These are phyloP conservation scores for Acridotheres tristis DNA, from an alignment of 2,797 vertebrate genomes.

Conservation along the genomic window DNA sequence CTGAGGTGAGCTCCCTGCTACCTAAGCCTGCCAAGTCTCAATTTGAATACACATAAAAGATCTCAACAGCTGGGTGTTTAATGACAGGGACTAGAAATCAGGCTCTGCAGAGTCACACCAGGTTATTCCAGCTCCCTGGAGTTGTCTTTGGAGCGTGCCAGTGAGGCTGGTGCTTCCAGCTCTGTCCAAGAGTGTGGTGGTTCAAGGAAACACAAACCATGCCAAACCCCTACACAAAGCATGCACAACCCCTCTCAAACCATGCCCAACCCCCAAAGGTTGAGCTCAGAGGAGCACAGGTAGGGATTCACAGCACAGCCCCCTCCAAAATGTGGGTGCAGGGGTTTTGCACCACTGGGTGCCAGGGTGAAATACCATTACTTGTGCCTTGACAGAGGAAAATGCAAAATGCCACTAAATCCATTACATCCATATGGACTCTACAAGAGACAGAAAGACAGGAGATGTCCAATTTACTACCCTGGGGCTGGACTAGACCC, in stretches of 20 bases:
- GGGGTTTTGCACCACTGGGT: background rate
- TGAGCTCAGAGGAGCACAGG: background rate
- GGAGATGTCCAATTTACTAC: background rate
- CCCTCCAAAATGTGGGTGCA: background rate
- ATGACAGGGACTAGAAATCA: slow-evolving; percentile 22
- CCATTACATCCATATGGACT: background rate
- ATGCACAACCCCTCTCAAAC: background rate
- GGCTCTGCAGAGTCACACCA: background rate
- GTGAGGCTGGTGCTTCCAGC: background rate
- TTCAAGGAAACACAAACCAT: background rate
- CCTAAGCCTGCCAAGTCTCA: slow-evolving; percentile 11
- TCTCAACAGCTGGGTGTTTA: slow-evolving; percentile 36
- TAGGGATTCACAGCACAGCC: background rate
- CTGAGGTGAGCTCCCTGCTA: background rate
- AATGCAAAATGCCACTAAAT: background rate
- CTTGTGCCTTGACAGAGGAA: background rate
- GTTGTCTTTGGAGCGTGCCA: background rate
- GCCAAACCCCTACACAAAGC: background rate
- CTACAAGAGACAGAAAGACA: background rate
- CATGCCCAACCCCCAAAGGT: background rate
- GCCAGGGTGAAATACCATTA: background rate
- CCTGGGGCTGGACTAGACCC: background rate
- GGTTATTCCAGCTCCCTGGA: slow-evolving; percentile 25
- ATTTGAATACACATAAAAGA: background rate
- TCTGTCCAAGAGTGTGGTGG: accelerated